Percentiles rank a stretch among this genome's conserved stretches.
phyloP scores from a whole-genome alignment of 2,113 vertebrate genomes.

The Tauraco erythrolophus region DNA sequence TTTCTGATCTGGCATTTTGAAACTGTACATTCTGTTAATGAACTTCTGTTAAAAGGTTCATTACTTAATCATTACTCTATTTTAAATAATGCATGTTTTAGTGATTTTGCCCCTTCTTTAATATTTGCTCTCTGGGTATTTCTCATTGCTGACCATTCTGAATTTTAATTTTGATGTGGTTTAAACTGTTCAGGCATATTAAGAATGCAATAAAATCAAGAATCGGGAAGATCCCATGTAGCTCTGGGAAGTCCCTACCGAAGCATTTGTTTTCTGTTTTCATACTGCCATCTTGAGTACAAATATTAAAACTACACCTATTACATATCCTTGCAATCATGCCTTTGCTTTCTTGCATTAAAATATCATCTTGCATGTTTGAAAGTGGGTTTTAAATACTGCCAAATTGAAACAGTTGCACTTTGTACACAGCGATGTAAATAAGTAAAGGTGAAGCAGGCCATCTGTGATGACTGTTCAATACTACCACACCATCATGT shows the following conservation, averaged over 20 bases:
- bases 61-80: not conserved
- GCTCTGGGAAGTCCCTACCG: not conserved
- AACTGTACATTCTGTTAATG: not conserved
- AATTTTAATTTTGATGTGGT: not conserved
- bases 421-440: not conserved
- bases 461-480: not conserved
- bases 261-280: conserved; percentile 11
- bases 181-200: not conserved
- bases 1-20: not conserved
- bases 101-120: not conserved
- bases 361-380: not conserved
- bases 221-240: fast-evolving
- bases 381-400: not conserved
- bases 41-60: not conserved
- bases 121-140: not conserved
- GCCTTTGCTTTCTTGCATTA: not conserved
- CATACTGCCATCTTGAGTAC: conserved; percentile 59
- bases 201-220: not conserved
- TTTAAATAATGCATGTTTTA: not conserved
- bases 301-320: not conserved
- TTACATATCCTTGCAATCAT: not conserved
- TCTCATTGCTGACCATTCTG: not conserved
- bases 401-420: not conserved
- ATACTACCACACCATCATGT: not conserved
- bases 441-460: not conserved